These are phyloP conservation scores for Porphyrio hochstetteri DNA, from an alignment of 2,113 vertebrate species.

Conservation along the genomic window DNA sequence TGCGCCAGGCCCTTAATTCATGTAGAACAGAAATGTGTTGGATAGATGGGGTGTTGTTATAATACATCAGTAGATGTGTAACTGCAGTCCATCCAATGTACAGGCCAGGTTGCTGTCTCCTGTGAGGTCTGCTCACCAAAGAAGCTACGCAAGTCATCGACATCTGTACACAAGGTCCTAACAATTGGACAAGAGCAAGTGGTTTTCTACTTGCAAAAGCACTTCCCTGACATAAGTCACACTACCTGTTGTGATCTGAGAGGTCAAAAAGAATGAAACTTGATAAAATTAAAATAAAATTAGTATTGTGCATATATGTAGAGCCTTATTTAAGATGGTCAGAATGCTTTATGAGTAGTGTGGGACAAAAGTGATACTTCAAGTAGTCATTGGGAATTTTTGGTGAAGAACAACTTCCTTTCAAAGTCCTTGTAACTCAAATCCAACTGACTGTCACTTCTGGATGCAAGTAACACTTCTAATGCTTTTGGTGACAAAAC, in stretches of 20 bases:
- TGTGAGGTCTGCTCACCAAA: background rate
- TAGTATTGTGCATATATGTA: fast-evolving
- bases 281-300: background rate
- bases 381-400: background rate
- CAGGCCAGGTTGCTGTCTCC: background rate
- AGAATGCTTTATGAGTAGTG: background rate
- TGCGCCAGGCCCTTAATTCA: no score
- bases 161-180: background rate
- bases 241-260: background rate
- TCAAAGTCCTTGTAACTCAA: background rate
- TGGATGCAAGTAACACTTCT: background rate
- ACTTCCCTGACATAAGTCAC: background rate
- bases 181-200: background rate
- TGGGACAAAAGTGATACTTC: background rate
- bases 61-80: background rate
- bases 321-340: background rate
- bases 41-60: background rate
- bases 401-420: background rate
- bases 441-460: background rate
- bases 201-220: background rate
- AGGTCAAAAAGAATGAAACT: background rate
- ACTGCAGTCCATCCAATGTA: background rate
- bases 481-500: background rate
- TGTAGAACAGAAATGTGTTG: background rate
- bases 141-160: background rate